Evolutionary conservation across 2,113 vertebrate genomes (phyloP).

Genomic region (Nesogale talazaci): DNA sequence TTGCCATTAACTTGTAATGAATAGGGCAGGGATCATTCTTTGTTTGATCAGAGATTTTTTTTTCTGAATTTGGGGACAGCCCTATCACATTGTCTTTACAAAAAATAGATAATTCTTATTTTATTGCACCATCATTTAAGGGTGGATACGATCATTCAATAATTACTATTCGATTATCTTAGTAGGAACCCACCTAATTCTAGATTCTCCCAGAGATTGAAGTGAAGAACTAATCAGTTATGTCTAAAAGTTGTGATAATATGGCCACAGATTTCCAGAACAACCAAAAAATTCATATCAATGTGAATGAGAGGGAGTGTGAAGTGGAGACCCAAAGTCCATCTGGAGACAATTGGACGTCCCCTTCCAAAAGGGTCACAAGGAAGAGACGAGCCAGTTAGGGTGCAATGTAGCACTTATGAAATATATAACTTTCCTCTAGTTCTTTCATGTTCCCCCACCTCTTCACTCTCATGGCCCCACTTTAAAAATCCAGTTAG

Average conservation of each 20-base stretch:
- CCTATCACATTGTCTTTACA: not conserved
- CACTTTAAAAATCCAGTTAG: no score
- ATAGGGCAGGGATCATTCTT: not conserved
- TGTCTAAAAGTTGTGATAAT: not conserved
- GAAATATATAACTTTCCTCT: no score
- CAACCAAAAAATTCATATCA: no score
- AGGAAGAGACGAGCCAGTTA: no score
- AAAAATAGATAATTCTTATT: not conserved
- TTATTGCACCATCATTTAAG: not conserved
- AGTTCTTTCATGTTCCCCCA: no score
- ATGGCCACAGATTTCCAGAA: not conserved
- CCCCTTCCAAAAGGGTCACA: no score
- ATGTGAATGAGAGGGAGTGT: no score
- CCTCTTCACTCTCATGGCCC: no score
- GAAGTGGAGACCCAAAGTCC: no score
- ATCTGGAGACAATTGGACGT: no score
- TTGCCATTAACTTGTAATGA: not conserved
- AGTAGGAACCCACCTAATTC: not conserved
- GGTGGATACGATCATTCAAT: not conserved
- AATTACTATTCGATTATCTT: not conserved
- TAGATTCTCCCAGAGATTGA: slow-evolving; percentile 5
- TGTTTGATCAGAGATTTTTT: not conserved
- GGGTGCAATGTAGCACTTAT: no score
- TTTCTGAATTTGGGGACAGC: not conserved
- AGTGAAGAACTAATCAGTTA: not conserved